Evolutionary conservation across 1,140 invertebrate species (phyloP).

Genomic region (Drosophila equinoxialis): DNA sequence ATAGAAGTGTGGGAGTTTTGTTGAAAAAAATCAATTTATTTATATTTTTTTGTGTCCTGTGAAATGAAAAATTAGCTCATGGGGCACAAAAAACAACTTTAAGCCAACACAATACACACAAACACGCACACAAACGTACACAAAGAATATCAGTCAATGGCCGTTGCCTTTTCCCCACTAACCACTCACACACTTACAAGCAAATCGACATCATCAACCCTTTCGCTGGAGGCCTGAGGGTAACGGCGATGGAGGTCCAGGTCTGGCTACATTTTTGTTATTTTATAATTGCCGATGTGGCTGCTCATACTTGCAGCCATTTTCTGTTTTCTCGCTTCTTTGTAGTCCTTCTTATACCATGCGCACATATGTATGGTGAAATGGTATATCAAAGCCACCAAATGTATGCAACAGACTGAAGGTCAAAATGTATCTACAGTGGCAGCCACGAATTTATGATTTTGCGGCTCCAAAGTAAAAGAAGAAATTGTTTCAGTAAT

Average conservation of each 20-base stretch:
- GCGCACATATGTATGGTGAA: too few relatives aligned
- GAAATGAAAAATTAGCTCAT: constrained; percentile 5
- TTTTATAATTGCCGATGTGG: constrained; percentile 44
- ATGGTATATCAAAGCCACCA: too few relatives aligned
- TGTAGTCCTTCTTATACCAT: constrained; percentile 2
- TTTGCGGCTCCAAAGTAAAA: too few relatives aligned
- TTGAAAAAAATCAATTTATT: constrained; percentile 17
- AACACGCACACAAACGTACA: not conserved
- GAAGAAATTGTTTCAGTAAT: too few relatives aligned
- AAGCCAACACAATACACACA: constrained; percentile 6
- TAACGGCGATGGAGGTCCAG: not conserved
- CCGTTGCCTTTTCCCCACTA: not conserved
- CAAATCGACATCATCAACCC: constrained; percentile 8
- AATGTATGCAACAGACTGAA: too few relatives aligned
- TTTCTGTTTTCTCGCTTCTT: constrained; percentile 1
- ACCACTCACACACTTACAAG: constrained; percentile 1
- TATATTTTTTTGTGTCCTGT: constrained; percentile 5
- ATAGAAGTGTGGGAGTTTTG: not conserved
- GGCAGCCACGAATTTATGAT: too few relatives aligned
- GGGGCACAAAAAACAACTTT: constrained; percentile 10
- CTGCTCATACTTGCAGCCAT: constrained; percentile 18
- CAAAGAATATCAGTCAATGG: not conserved
- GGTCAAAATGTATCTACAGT: too few relatives aligned
- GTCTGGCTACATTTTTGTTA: constrained; percentile 51
- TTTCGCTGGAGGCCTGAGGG: not conserved